Evolutionary conservation across 23 tunicate species (phyloP), one percentile per base, ranked within the genome.

Genomic region (Trididemnum nubilum): DNA sequence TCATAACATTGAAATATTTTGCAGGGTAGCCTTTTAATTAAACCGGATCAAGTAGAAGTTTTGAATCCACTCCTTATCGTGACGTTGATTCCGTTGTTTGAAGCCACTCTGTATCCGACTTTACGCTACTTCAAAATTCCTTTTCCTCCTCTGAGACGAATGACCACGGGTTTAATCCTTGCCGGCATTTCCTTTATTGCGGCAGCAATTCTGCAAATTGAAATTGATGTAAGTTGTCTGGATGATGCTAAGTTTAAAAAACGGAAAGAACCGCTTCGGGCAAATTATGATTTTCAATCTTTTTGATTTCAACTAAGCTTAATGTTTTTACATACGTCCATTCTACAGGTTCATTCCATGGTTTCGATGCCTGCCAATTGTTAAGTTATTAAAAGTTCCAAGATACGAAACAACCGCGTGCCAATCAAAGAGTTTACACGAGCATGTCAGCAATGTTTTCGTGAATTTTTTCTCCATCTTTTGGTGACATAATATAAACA

Each of bases 41-140:
- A 87, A 80, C 99, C 99, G 9, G 99, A 96, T 44, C 99, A 96
- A 81, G 87, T 96, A 7, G 97, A 91, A 81, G 83, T 89, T 4
- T 40, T 96, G 26, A 96, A 96, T 44, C 96, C 99, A 3, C 35
- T 96, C 21, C 77, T 96, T 15, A 96, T 96, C 35, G 91, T 96
- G 36, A 84, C 83, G 2, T 51, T 96, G 81, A 86, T 96, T 81
- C 99, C 99, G 0, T 37, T 87, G 21, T 86, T 96, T 57, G 95
- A 96, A 60, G 81, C 83, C 25, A 86, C 96, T 21, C 63, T 96
- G 33, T 96, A 91, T 59, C 99, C 99, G 0, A 71, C 65, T 40
- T 81, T 96, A 64, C 82, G 93, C 7, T 39, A 88, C 39, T 84
- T 83, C 80, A 93, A 93, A 52, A 81, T 93, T 28, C 81, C 83